A percentile compares a stretch with the other conserved stretches of the same genome.
These are phyloP conservation scores for Pipistrellus kuhlii DNA, from an alignment of 2,797 vertebrate species.

Conservation along the genomic window DNA sequence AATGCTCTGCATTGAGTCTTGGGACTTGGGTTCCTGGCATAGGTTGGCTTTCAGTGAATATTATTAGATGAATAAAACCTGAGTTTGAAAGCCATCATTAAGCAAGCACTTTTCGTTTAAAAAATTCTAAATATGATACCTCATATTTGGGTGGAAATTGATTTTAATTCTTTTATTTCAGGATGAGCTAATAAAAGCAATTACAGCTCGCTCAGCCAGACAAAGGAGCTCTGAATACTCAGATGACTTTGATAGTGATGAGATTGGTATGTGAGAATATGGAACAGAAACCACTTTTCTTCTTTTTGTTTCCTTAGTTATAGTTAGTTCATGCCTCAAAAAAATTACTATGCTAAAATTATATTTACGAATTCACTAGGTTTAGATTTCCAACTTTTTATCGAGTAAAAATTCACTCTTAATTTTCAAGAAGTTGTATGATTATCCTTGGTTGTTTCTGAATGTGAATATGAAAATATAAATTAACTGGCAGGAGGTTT, in stretches of 20 bases:
- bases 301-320: constrained; percentile 16
- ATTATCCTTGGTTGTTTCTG: neutral
- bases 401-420: neutral
- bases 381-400: neutral
- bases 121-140: neutral
- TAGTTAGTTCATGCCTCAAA: neutral
- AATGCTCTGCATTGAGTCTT: neutral
- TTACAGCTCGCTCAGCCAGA: constrained; percentile 88
- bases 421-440: neutral
- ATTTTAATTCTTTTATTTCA: constrained; percentile 83
- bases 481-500: neutral
- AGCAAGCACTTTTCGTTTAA: neutral
- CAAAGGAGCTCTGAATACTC: constrained; percentile 87
- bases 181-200: constrained; percentile 92
- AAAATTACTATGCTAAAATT: neutral
- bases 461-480: constrained; percentile 8
- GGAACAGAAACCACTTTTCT: neutral
- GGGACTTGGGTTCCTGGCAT: neutral
- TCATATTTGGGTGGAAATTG: neutral
- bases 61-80: neutral
- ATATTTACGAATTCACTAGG: neutral
- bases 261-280: constrained; percentile 85
- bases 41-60: neutral
- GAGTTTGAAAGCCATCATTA: neutral
- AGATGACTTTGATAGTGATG: constrained; percentile 91